Conservation (phyloP, 2,888 invertebrate genomes). For the Byasa hedistus region DNA sequence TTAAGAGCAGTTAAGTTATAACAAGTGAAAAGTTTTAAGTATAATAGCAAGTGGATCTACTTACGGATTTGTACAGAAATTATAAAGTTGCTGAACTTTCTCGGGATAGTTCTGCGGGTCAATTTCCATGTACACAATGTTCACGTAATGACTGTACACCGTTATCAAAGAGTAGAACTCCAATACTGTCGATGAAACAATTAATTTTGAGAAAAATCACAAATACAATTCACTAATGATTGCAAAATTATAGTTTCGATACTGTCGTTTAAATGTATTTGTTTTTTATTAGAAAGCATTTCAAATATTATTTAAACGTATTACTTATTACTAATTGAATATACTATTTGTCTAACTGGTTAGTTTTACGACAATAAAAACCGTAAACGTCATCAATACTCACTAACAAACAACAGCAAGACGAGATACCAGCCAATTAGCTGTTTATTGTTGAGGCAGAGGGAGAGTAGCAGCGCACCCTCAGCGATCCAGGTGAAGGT, state of each 20-base stretch:
- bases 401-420: conserved; percentile 49
- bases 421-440: conserved; percentile 54
- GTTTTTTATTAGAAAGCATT: no score
- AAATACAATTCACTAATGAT: no score
- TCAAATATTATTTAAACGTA: no score
- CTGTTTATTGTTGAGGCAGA: conserved; percentile 40
- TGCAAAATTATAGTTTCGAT: no score
- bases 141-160: conserved; percentile 49
- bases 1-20: no score
- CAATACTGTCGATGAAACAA: conserved; percentile 43
- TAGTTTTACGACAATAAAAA: no score
- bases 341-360: no score
- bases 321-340: no score
- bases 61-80: conserved; percentile 17
- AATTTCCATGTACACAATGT: conserved; percentile 29
- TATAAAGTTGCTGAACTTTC: conserved; percentile 18
- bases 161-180: conserved; percentile 50
- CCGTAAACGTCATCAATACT: conserved; percentile 35
- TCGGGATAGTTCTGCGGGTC: conserved; percentile 20
- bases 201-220: no score
- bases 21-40: background rate
- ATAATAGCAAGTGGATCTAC: background rate
- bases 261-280: no score
- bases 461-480: conserved; percentile 31
- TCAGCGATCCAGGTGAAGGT: conserved; percentile 44